phyloP scores from a whole-genome alignment of 2,113 vertebrate species.

The Myrmecobius fasciatus region DNA sequence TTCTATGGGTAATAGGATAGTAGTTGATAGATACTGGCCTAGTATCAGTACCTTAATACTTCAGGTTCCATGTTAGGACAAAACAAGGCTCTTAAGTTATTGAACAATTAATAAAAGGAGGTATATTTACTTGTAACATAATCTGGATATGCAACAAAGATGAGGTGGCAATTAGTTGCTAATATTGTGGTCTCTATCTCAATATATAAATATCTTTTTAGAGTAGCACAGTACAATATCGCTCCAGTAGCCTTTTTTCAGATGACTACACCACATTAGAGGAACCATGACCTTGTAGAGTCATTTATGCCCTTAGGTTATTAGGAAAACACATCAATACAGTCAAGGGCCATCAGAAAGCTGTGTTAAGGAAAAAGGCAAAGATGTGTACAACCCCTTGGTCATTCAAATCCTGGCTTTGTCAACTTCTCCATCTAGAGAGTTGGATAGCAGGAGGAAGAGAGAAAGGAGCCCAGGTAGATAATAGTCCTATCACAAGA shows the following conservation, averaged over 20 bases:
- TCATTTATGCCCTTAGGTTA: not conserved
- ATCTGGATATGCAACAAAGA: not conserved
- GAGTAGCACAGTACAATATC: not conserved
- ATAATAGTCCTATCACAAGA: not conserved
- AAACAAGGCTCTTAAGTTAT: not conserved
- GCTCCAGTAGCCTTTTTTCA: not conserved
- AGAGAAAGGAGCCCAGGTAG: not conserved
- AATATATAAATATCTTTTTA: not conserved
- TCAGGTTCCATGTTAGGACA: not conserved
- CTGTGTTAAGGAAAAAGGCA: not conserved
- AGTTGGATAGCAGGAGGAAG: not conserved
- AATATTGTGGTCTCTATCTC: not conserved
- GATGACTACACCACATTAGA: not conserved
- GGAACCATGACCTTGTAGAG: fast-evolving
- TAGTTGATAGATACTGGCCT: not conserved
- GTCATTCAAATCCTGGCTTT: not conserved
- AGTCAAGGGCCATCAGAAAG: not conserved
- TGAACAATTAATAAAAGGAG: not conserved
- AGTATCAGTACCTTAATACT: not conserved
- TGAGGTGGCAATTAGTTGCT: not conserved
- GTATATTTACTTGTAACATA: not conserved
- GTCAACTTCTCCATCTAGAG: not conserved
- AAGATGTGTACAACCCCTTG: not conserved
- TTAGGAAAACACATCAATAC: not conserved
- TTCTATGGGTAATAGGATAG: not conserved